phyloP scores from a whole-genome alignment of 2,113 vertebrate species.

The Cheilinus undulatus region DNA sequence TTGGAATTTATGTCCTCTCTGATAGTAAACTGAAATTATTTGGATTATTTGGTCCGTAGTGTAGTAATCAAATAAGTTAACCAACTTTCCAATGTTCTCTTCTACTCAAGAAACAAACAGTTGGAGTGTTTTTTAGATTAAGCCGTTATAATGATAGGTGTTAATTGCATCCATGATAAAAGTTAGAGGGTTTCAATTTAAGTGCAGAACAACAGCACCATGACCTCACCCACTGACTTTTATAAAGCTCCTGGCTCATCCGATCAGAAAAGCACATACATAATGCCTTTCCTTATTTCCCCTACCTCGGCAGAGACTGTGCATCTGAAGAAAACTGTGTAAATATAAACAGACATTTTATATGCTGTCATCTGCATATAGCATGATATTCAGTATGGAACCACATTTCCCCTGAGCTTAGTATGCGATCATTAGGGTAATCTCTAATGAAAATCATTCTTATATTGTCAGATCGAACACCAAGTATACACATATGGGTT shows the following conservation, averaged over 20 bases:
- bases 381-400: neutral
- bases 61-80: too few species aligned
- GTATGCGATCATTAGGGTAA: conserved; percentile 39
- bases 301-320: conserved; percentile 5
- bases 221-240: neutral
- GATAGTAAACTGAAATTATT: too few species aligned
- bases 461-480: conserved; percentile 31
- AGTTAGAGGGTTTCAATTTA: neutral
- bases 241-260: conserved; percentile 14
- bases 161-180: neutral
- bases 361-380: conserved; percentile 60
- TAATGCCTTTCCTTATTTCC: conserved; percentile 43
- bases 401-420: conserved; percentile 7
- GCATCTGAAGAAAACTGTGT: conserved; percentile 17
- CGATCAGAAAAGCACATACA: conserved; percentile 38
- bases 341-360: conserved; percentile 35
- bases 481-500: conserved; percentile 47
- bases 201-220: neutral
- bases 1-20: too few species aligned
- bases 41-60: too few species aligned
- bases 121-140: too few species aligned
- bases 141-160: too few species aligned
- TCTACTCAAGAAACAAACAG: too few species aligned
- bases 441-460: conserved; percentile 33
- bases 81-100: too few species aligned